These are phyloP conservation scores for Wiebesia pumilae DNA, from an alignment of 1,140 invertebrate species.

Conservation along the genomic window DNA sequence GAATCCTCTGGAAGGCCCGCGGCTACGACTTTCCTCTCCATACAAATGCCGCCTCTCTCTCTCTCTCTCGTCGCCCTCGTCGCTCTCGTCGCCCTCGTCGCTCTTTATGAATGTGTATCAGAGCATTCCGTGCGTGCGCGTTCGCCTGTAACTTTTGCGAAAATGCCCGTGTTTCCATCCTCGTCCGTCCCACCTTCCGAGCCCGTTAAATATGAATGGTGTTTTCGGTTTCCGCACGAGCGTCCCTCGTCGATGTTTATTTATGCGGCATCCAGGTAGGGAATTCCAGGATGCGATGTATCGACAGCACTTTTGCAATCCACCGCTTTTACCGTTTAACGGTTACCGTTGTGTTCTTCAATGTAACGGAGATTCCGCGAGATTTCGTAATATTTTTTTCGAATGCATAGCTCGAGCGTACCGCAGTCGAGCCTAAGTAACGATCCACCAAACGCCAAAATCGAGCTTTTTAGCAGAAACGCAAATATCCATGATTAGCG, in stretches of 20 bases:
- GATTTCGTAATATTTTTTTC: not conserved
- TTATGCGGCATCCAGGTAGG: constrained; percentile 12
- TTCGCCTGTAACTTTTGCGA: constrained; percentile 38
- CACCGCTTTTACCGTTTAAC: constrained; percentile 8
- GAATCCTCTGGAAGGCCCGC: constrained; percentile 11
- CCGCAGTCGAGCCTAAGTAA: not conserved
- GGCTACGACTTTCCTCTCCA: not conserved
- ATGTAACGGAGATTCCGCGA: constrained; percentile 8
- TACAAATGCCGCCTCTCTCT: not conserved
- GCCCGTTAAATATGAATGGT: not conserved
- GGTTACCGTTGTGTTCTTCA: constrained; percentile 18
- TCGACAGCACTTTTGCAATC: constrained; percentile 12
- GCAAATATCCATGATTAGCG: not conserved
- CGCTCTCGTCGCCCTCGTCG: not conserved
- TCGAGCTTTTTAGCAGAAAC: not conserved
- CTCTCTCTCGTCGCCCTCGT: not conserved
- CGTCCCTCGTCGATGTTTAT: constrained; percentile 3
- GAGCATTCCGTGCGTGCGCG: constrained; percentile 27
- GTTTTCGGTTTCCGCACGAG: not conserved
- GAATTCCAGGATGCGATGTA: constrained; percentile 8
- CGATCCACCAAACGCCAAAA: not conserved
- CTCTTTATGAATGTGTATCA: constrained; percentile 38
- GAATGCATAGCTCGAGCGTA: not conserved
- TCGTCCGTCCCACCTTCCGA: not conserved
- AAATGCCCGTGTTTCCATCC: not conserved